Percentiles rank a stretch among this genome's conserved stretches.
phyloP scores from a whole-genome alignment of 2,113 vertebrate genomes.

The Cyanoderma ruficeps region DNA sequence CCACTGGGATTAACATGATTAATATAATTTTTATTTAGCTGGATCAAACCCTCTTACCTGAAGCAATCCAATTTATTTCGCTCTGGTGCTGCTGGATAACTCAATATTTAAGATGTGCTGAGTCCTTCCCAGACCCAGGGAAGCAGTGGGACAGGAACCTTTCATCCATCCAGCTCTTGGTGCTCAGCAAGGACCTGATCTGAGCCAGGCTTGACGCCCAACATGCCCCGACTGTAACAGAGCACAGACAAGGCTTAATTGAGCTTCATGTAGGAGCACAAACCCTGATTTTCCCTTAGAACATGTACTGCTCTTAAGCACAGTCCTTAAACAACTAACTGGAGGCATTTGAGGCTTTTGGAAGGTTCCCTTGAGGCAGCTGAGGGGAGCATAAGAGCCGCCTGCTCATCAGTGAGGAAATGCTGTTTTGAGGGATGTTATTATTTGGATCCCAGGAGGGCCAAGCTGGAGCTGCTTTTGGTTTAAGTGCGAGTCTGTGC shows the following conservation, averaged over 20 bases:
- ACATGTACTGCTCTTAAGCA: neutral
- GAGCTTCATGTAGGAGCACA: neutral
- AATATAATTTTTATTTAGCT: neutral
- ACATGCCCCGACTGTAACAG: neutral
- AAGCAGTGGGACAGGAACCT: neutral
- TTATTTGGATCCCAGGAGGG: constrained; percentile 36
- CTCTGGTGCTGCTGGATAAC: neutral
- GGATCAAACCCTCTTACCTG: neutral
- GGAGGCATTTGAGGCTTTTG: neutral
- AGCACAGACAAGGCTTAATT: neutral
- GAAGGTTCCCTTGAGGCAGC: constrained; percentile 15
- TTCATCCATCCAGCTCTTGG: neutral
- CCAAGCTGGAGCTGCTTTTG: neutral
- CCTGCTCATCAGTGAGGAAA: constrained; percentile 11
- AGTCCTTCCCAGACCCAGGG: neutral
- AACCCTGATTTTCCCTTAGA: neutral
- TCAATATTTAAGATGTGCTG: neutral
- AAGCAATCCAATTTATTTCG: neutral
- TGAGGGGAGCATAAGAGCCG: neutral
- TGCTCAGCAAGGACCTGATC: neutral
- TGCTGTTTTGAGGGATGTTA: constrained; percentile 9
- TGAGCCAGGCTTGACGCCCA: neutral
- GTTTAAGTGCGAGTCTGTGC: neutral
- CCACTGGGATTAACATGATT: neutral
- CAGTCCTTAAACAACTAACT: neutral